Evolutionary conservation across 2,113 vertebrate species (phyloP), one percentile per base, ranked within the genome.

Genomic region (Dissostichus mawsoni): DNA sequence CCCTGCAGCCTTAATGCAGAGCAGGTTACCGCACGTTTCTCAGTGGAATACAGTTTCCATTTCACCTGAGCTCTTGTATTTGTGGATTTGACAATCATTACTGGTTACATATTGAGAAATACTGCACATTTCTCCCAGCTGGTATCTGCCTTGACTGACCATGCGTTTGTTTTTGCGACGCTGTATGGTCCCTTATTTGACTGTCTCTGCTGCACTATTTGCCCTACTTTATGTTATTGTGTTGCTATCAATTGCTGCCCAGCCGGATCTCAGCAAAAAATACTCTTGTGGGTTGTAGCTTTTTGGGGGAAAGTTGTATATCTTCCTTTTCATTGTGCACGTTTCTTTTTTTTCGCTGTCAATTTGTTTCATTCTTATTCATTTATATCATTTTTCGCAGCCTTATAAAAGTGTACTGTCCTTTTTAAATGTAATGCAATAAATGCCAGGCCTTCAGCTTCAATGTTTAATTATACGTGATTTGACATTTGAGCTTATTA

Each of bases 61-160:
- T 72, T 23, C 25, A 72, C 0, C 5, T 52, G 61, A 75, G 23
- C 78, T 77, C 59, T 72, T 44, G 17, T 29, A 55, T 77, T 17
- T 13, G 10, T 50, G 11, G 17, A 1, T 62, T 41, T 63, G 36
- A 56, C 33, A 29, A 69, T 23, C 14, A 14, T 51, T 36, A n/a
- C 74, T 82, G 76, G 76, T 78, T 68, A 48, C 62, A 75, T 61
- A 68, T 62, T 41, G 20, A 41, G 52, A 65, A 87, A 88, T 89
- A 89, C 88, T 86, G 85, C 83, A 50, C 84, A 84, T 55, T 71
- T 84, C 70, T 69, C 68, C 73, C 80, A 80, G 84, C 79, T 82
- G 77, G 69, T 70, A 59, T 71, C 52, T 74, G 78, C 63, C 84
- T 82, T 69, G 10, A 77, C 64, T 86, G 78, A 77, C 81, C 82